Percentiles rank a stretch among this genome's conserved stretches.
phyloP scores from a whole-genome alignment of 2,113 vertebrate genomes.

The Myanophis thanlyinensis region DNA sequence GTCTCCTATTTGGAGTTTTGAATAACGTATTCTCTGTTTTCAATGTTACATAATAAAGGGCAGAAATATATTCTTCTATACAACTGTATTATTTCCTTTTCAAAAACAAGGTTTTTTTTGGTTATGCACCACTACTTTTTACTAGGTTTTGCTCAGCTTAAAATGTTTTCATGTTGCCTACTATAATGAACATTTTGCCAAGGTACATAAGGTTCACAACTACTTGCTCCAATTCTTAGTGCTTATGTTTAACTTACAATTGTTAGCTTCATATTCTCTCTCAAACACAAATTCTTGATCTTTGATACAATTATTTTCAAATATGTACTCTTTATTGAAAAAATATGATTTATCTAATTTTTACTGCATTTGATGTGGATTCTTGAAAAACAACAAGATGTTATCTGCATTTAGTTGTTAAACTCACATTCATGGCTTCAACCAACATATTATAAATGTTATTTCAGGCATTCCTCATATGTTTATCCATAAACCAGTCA shows the following conservation, averaged over 20 bases:
- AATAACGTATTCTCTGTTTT: not conserved
- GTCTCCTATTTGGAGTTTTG: conserved; percentile 48
- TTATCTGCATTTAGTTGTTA: not conserved
- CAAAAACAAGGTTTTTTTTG: not conserved
- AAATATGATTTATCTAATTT: not conserved
- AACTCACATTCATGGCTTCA: not conserved
- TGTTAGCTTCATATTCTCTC: not conserved
- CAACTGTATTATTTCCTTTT: not conserved
- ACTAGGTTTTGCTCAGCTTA: not conserved
- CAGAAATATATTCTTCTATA: not conserved
- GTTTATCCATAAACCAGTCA: not conserved
- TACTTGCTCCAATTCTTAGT: not conserved
- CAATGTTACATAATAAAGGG: not conserved
- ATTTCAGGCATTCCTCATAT: not conserved
- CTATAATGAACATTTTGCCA: not conserved
- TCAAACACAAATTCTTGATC: not conserved
- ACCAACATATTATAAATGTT: not conserved
- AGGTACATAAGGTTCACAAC: not conserved
- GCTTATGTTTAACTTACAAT: not conserved
- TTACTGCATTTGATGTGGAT: not conserved
- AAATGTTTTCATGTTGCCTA: not conserved
- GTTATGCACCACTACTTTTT: not conserved
- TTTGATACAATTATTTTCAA: not conserved
- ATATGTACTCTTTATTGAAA: not conserved
- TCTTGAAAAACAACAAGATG: not conserved